A percentile compares a stretch with the other conserved stretches of the same genome.
Evolutionary conservation across 2,113 vertebrate genomes (phyloP).

Genomic region (Burhinus bistriatus): DNA sequence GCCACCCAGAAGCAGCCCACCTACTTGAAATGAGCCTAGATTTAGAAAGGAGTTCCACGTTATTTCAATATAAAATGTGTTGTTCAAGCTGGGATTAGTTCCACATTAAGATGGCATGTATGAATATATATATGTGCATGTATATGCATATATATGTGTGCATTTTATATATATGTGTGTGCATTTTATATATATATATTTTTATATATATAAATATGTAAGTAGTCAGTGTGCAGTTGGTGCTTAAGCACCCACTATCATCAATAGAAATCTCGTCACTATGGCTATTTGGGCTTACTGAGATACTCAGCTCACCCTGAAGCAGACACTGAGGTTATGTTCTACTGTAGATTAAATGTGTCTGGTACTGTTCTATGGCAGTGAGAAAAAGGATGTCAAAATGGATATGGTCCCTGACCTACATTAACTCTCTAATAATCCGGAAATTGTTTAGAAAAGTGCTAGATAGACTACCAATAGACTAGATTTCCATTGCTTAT

Average conservation of each 20-base stretch:
- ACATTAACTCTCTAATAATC: neutral
- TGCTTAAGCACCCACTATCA: neutral
- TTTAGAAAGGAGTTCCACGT: conserved; percentile 1
- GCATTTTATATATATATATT: too few species aligned
- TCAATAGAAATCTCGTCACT: neutral
- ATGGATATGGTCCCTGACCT: neutral
- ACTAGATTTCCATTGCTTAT: neutral
- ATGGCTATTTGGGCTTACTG: neutral
- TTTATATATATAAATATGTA: neutral
- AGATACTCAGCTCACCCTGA: neutral
- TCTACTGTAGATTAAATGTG: neutral
- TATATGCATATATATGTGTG: too few species aligned
- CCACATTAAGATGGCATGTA: neutral
- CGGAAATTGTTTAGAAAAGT: neutral
- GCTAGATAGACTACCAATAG: neutral
- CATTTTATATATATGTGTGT: too few species aligned
- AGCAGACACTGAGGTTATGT: neutral
- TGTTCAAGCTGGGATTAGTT: neutral
- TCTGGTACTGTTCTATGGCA: neutral
- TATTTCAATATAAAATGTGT: neutral
- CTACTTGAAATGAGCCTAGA: neutral
- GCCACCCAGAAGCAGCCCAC: neutral
- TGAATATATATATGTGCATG: too few species aligned
- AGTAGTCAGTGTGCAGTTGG: neutral
- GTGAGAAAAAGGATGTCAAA: neutral